Percentiles rank a stretch among this genome's conserved stretches.
Conservation (phyloP, 1,140 invertebrate genomes). For the Macrotrachela quadricornifera region DNA sequence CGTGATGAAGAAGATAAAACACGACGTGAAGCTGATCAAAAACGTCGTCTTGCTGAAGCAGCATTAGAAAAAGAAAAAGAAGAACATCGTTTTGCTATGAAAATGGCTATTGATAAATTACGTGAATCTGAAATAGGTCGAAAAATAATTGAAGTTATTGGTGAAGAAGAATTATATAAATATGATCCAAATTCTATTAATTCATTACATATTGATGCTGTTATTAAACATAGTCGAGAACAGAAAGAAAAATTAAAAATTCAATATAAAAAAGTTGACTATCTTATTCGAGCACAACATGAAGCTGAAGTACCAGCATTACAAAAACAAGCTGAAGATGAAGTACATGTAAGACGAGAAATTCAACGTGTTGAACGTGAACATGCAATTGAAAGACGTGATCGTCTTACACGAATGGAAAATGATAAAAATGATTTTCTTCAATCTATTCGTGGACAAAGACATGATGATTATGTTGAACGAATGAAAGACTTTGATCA, state of each 20-base stretch:
- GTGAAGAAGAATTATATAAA: too few species aligned
- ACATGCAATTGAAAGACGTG: slow-evolving; percentile 50
- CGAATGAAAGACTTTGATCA: too few species aligned
- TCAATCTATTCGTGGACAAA: too few species aligned
- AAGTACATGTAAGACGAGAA: slow-evolving; percentile 45
- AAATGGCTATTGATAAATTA: background rate
- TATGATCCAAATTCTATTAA: too few species aligned
- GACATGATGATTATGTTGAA: too few species aligned
- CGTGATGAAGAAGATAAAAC: background rate
- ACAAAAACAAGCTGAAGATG: slow-evolving; percentile 59
- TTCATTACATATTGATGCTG: too few species aligned
- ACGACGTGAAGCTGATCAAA: background rate
- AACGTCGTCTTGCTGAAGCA: slow-evolving; percentile 51
- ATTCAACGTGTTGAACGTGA: slow-evolving; percentile 58
- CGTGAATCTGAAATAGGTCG: background rate
- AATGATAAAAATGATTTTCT: slow-evolving; percentile 37
- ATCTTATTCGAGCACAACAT: slow-evolving; percentile 73
- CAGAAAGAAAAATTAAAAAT: slow-evolving; percentile 42
- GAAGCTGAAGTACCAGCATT: slow-evolving; percentile 75
- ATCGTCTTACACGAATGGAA: slow-evolving; percentile 55
- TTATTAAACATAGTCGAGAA: background rate
- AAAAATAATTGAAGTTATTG: too few species aligned
- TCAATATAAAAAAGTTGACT: slow-evolving; percentile 53
- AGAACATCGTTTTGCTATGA: background rate
- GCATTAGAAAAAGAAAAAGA: slow-evolving; percentile 42